Base-by-base conservation (phyloP, 2,797 vertebrate genomes). In the Scyliorhinus canicula region DNA sequence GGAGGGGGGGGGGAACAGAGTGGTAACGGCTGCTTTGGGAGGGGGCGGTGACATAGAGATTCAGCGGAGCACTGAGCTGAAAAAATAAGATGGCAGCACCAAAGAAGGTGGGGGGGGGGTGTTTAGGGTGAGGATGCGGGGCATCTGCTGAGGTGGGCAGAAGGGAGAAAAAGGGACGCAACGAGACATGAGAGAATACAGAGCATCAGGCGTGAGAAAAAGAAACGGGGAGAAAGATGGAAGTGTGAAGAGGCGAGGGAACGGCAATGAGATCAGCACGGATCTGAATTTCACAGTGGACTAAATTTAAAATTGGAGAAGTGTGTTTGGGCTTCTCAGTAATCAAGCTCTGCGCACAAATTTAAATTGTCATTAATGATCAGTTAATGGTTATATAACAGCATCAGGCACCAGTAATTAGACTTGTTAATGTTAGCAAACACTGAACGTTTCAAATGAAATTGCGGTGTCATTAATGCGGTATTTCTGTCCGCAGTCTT, bases 281-380 rank as follows among this genome's bases (percentile, higher is more conserved):
- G 12, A 11, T 19, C 35, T 91, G 21, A 40, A 65, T 11, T 35
- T 57, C 52, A 31, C 52, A 40, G 88, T n/a, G n/a, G 88, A 6
- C 60, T 40, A 40, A 63, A 91, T 44, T n/a, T 57, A 91, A 63
- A 63, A 40, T 40, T 65, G 44, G 8, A 2, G 79, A 47, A 2
- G 6, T 63, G 55, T 90, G 55, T 40, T 88, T 63, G 57, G 57
- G 57, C 57, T 8, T n/a, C 88, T 44, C 88, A 65, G n/a, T 91
- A 63, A 91, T 63, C 88, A 40, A 63, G 88, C 57, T 91, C 88
- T 63, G n/a, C 9, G 88, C 57, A 26, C 57, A 91, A 47, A 63
- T 91, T 91, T 63, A 91, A 91, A 91, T 91, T 91, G 57, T 65
- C 88, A 91, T 91, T 63, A 91, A 91, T 91, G 63, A 91, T 91